Evolutionary conservation across 2,888 invertebrate genomes (phyloP).

Genomic region (Steromphala cineraria): DNA sequence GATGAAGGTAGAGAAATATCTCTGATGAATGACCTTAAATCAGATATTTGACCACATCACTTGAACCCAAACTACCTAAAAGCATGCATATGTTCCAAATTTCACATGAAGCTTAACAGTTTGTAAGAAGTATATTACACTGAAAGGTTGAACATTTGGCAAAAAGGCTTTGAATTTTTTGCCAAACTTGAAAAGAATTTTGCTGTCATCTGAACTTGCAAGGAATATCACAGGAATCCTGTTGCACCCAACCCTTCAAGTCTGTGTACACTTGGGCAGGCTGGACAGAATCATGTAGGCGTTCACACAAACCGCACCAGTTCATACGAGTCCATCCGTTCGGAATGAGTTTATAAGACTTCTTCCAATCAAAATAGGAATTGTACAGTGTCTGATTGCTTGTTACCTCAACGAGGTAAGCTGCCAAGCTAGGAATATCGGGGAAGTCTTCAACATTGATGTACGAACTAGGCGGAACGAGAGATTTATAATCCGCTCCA

Average conservation of each 20-base stretch:
- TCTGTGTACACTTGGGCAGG: background rate
- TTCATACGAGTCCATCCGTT: slow-evolving; percentile 16
- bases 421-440: background rate
- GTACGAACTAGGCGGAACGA: slow-evolving; percentile 9
- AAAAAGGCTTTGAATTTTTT: too few relatives aligned
- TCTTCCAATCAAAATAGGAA: slow-evolving; percentile 18
- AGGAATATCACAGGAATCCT: background rate
- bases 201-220: too few relatives aligned
- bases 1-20: too few relatives aligned
- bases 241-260: background rate
- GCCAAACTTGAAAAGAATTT: too few relatives aligned
- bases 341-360: background rate
- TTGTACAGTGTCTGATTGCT: background rate
- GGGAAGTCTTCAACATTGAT: background rate
- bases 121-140: too few relatives aligned
- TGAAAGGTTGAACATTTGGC: too few relatives aligned
- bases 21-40: too few relatives aligned
- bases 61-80: too few relatives aligned
- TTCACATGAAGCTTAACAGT: too few relatives aligned
- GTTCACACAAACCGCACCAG: slow-evolving; percentile 10
- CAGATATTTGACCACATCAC: too few relatives aligned
- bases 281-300: background rate
- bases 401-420: background rate
- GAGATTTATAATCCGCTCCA: background rate
- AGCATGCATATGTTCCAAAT: too few relatives aligned